These are phyloP conservation scores for Amphipyra berbera DNA, from an alignment of 2,888 invertebrate genomes.

Conservation along the genomic window DNA sequence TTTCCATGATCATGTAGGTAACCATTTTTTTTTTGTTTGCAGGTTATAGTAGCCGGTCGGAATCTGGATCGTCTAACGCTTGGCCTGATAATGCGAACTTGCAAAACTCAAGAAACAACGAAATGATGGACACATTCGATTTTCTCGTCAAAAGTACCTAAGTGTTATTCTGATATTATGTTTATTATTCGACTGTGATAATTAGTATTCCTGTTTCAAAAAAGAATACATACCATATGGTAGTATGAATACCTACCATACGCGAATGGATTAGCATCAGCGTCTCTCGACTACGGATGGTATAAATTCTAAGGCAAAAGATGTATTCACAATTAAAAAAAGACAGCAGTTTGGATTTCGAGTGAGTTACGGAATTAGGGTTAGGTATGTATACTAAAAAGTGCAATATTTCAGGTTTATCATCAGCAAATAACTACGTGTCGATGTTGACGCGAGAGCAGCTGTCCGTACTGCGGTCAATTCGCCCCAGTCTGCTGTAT, in stretches of 20 bases:
- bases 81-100: slow-evolving; percentile 69
- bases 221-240: too few relatives aligned
- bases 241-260: too few relatives aligned
- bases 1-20: slow-evolving; percentile 1
- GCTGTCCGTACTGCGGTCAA: slow-evolving; percentile 77
- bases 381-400: too few relatives aligned
- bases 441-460: slow-evolving; percentile 85
- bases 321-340: too few relatives aligned
- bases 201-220: neutral
- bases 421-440: slow-evolving; percentile 83
- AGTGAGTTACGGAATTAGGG: too few relatives aligned
- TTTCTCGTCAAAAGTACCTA: slow-evolving; percentile 81
- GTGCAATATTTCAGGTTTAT: slow-evolving; percentile 67
- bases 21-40: slow-evolving; percentile 16
- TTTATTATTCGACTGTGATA: neutral
- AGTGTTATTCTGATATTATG: slow-evolving; percentile 46
- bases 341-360: too few relatives aligned
- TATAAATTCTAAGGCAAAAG: too few relatives aligned
- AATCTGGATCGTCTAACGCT: slow-evolving; percentile 40
- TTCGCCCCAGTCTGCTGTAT: slow-evolving; percentile 81
- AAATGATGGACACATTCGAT: slow-evolving; percentile 80
- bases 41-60: slow-evolving; percentile 56
- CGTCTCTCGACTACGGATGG: too few relatives aligned
- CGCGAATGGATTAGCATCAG: too few relatives aligned
- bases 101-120: slow-evolving; percentile 66